Base-by-base conservation (phyloP, 2,113 vertebrate genomes). In the Lampris incognitus region DNA sequence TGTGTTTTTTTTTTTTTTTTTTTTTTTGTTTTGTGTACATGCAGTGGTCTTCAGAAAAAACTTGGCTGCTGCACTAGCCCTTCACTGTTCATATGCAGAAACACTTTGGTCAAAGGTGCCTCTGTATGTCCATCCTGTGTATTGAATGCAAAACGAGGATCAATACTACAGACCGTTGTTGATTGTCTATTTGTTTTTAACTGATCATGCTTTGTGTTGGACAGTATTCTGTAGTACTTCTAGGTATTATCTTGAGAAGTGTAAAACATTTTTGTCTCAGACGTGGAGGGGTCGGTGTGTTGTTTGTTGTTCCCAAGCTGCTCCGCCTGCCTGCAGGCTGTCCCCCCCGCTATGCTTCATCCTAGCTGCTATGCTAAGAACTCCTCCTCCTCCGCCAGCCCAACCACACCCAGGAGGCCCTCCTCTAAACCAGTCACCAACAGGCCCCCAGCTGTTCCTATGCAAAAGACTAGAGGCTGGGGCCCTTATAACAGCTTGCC, bases 31-130 rank as follows among this genome's bases (percentile, higher is more conserved):
- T 81, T 79, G 85, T 93, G 79, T 82, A 87, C 85, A 89, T 91
- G 90, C 91, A 88, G 84, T 89, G 85, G 86, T 91, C 84, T 84
- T 85, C 82, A 69, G 82, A 72, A 64, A 69, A 57, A 24, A 24
- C 24, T 72, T 72, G 87, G 90, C 91, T 92, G 92, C 90, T 89
- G 90, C 90, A 82, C 72, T 76, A 90, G 84, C 87, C 91, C 91
- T 89, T 91, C 91, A 91, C 91, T 92, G 90, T 92, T 90, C 85
- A 90, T 85, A 88, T 90, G 93, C 93, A 94, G 93, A 93, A 93
- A 93, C 92, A 92, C 91, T 93, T 91, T 90, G 85, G 85, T 88
- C 87, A 91, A 87, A 89, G 91, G 89, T 91, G 90, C 91, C 94
- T 93, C 92, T 90, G 88, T 90, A 87, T 85, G 84, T 82, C 81